phyloP scores from a whole-genome alignment of 2,797 vertebrate genomes.

The Sus cebifrons region DNA sequence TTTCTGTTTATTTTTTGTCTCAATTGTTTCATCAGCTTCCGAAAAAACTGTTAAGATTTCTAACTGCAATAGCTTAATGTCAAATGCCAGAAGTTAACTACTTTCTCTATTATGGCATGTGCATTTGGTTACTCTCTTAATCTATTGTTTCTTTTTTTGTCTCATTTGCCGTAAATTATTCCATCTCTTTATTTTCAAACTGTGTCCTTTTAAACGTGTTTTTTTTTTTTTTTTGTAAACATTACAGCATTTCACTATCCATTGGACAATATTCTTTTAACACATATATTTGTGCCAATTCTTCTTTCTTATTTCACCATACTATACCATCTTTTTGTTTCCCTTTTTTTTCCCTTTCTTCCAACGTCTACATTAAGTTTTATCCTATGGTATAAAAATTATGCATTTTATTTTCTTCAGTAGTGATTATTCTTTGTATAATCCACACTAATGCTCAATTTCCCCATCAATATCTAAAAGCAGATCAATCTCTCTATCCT shows the following conservation, averaged over 20 bases:
- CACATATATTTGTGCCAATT: not conserved
- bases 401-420: not conserved
- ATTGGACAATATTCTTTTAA: not conserved
- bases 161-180: not conserved
- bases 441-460: not conserved
- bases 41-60: not conserved
- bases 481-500: not conserved
- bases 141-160: not conserved
- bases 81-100: not conserved
- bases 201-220: not conserved
- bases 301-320: not conserved
- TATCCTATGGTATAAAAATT: not conserved
- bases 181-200: not conserved
- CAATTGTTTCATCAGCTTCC: not conserved
- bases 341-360: not conserved
- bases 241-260: not conserved
- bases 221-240: not conserved
- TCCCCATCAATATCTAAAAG: not conserved
- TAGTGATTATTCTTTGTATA: not conserved
- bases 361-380: not conserved
- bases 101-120: not conserved
- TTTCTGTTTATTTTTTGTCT: not conserved
- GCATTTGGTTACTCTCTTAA: not conserved
- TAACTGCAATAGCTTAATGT: not conserved
- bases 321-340: not conserved